Base-by-base conservation (phyloP, 2,797 vertebrate species). In the Myripristis murdjan region DNA sequence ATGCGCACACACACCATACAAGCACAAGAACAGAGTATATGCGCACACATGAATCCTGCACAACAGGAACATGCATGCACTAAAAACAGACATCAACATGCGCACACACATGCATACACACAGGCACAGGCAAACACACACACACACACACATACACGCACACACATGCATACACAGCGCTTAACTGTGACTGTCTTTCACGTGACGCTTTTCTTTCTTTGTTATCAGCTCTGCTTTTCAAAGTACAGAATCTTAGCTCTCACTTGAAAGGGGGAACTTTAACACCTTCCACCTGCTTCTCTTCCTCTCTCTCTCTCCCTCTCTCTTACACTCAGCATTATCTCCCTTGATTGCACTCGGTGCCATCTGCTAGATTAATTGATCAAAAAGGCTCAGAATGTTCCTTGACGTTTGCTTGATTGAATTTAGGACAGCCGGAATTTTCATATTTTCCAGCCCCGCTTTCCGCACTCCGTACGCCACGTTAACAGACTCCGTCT, bases 341-440 rank as follows among this genome's bases (percentile, higher is more conserved):
- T 83, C 81, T 75, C 78, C 83, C 70, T 70, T 78, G 77, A 82
- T 83, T 83, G 78, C 68, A 28, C 71, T 70, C 37, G 11, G 23
- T 82, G 82, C 91, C 89, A 91, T 90, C 89, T 93, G 91, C 87
- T 79, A 65, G 81, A 91, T 89, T 86, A 93, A 92, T 89, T 93
- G 91, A 94, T 95, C 90, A 94, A 91, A 93, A 93, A 92, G 87
- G 39, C 79, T 53, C 26, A 0, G 85, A 87, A 91, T 91, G 79
- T 85, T 92, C 79, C 82, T 84, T 81, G 66, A 79, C 84, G 81
- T 87, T 85, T 75, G 83, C 72, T 57, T 84, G 89, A 93, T 91
- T 91, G 86, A 90, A 91, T 89, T 77, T 57, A 70, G 84, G 89
- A 87, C 87, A 92, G 83, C 77, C 52, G 61, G 55, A 78, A 81